phyloP scores from a whole-genome alignment of 2,888 invertebrate species.

The Leptinotarsa juncta region DNA sequence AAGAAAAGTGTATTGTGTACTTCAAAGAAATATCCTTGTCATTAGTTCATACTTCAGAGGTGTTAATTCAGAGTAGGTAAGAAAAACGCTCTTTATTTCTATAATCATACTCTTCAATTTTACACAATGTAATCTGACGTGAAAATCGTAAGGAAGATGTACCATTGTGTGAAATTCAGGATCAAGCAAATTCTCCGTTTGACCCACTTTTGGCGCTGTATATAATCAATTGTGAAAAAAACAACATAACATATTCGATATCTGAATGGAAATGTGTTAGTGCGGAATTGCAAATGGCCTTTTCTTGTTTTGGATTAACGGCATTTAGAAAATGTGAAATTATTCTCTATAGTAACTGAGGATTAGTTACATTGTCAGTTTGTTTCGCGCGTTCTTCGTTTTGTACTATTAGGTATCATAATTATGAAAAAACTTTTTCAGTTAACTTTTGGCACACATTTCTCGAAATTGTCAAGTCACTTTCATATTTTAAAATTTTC shows the following conservation, averaged over 20 bases:
- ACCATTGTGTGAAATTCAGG: slow-evolving; percentile 18
- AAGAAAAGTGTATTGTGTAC: too few relatives aligned
- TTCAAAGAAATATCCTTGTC: neutral
- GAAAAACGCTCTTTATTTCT: neutral
- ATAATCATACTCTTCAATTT: slow-evolving; percentile 9
- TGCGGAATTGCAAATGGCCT: slow-evolving; percentile 3
- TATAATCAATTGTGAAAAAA: slow-evolving; percentile 7
- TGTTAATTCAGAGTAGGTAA: neutral
- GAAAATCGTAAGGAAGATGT: slow-evolving; percentile 22
- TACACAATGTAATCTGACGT: slow-evolving; percentile 25
- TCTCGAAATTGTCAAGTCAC: too few relatives aligned
- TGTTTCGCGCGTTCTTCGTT: slow-evolving; percentile 2
- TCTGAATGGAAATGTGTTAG: slow-evolving; percentile 5
- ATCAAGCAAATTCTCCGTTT: neutral
- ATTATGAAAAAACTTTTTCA: too few relatives aligned
- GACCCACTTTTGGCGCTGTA: neutral
- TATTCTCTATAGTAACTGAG: neutral
- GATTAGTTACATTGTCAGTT: neutral
- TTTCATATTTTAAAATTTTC: too few relatives aligned
- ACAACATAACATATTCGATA: neutral
- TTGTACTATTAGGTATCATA: neutral
- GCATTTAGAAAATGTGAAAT: neutral
- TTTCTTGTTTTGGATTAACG: slow-evolving; percentile 13
- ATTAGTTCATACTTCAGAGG: neutral
- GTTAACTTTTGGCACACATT: too few relatives aligned